Conservation (phyloP, 2,888 invertebrate species). For the Salticus scenicus region DNA sequence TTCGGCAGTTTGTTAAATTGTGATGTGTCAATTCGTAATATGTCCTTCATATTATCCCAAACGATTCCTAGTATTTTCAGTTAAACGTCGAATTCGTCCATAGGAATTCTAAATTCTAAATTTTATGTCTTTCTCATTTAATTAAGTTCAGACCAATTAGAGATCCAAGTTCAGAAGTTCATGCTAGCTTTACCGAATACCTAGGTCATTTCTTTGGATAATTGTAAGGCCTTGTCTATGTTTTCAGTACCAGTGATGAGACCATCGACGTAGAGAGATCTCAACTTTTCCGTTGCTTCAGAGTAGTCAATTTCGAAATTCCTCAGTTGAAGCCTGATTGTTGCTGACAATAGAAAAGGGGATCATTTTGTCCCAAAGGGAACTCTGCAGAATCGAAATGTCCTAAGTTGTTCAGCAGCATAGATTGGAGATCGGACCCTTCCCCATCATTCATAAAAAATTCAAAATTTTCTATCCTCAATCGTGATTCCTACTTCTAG, state of each 20-base stretch:
- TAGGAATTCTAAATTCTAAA: too few species aligned
- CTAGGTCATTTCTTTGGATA: not conserved
- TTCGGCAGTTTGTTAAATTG: too few species aligned
- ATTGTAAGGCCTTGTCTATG: not conserved
- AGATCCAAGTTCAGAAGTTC: not conserved
- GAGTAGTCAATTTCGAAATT: too few species aligned
- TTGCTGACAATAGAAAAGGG: not conserved
- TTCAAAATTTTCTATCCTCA: slow-evolving; percentile 11
- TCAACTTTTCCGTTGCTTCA: too few species aligned
- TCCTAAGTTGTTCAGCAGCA: not conserved
- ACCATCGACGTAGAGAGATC: too few species aligned
- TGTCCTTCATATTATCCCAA: too few species aligned
- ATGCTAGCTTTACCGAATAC: not conserved
- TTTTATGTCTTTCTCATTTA: too few species aligned
- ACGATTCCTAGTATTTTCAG: too few species aligned
- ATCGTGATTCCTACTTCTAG: not conserved
- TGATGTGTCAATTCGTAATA: too few species aligned
- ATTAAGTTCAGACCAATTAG: not conserved
- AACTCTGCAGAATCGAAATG: not conserved
- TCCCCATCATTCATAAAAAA: slow-evolving; percentile 23
- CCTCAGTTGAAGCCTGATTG: not conserved
- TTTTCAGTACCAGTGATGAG: too few species aligned
- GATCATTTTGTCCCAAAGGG: not conserved
- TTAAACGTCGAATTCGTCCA: too few species aligned
- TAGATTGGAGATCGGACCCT: not conserved